These are phyloP conservation scores for Vulpes lagopus DNA, from an alignment of 2,113 vertebrate genomes.

Conservation along the genomic window DNA sequence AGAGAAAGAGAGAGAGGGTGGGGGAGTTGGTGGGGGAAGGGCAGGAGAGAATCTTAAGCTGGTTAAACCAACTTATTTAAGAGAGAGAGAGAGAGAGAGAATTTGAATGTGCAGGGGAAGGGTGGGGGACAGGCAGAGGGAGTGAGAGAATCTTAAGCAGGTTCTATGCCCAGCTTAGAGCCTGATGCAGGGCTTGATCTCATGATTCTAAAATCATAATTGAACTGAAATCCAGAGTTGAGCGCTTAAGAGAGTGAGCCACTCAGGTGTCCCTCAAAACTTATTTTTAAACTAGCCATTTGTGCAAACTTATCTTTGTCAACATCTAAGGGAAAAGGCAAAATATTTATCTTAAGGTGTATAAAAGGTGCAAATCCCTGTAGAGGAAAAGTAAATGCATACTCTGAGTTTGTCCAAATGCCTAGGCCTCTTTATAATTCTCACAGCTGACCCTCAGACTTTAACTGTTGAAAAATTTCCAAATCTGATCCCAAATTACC, in stretches of 20 bases:
- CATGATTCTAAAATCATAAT: neutral
- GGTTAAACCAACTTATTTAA: too few relatives aligned
- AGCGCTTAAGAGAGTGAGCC: neutral
- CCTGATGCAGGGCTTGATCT: neutral
- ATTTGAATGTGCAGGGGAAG: too few relatives aligned
- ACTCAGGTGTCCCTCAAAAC: neutral
- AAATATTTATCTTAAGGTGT: slow-evolving; percentile 52
- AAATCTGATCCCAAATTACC: slow-evolving; percentile 66
- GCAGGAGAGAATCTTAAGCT: too few relatives aligned
- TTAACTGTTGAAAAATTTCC: slow-evolving; percentile 64
- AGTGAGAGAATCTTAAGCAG: neutral
- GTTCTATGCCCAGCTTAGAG: neutral
- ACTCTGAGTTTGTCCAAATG: slow-evolving; percentile 55
- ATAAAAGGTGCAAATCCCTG: slow-evolving; percentile 58
- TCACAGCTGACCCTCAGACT: slow-evolving; percentile 65
- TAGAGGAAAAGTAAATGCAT: slow-evolving; percentile 60
- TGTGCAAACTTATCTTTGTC: slow-evolving; percentile 13
- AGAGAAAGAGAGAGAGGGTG: too few relatives aligned
- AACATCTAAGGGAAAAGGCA: slow-evolving; percentile 46
- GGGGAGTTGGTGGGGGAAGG: too few relatives aligned
- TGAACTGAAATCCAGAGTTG: neutral
- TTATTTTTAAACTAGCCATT: slow-evolving; percentile 45
- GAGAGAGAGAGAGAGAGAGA: too few relatives aligned
- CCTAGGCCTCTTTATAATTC: slow-evolving; percentile 67
- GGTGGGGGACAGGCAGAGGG: neutral